Percentiles rank a stretch among this genome's conserved stretches.
phyloP scores from a whole-genome alignment of 1,140 invertebrate genomes.

The Ericerus pela region DNA sequence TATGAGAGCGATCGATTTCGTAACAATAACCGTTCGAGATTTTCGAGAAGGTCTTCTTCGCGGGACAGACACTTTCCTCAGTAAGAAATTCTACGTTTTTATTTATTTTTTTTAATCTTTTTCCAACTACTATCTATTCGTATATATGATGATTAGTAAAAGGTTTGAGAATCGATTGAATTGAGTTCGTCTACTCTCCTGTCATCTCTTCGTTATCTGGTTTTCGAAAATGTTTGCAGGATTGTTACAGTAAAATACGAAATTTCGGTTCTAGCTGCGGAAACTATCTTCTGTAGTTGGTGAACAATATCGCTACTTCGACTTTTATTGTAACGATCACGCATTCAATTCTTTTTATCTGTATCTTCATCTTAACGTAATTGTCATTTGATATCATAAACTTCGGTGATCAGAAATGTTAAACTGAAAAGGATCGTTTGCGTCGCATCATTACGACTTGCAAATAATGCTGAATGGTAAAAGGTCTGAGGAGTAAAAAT shows the following conservation, averaged over 20 bases:
- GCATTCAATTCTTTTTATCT: too few species aligned
- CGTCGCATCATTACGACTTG: neutral
- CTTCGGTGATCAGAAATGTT: neutral
- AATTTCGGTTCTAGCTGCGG: too few species aligned
- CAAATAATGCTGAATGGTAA: neutral
- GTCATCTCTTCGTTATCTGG: too few species aligned
- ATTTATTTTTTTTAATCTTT: neutral
- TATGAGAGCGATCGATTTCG: neutral
- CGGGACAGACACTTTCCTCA: neutral
- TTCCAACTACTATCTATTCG: neutral
- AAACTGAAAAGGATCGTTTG: neutral
- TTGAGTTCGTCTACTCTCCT: conserved; percentile 1
- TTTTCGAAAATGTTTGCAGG: too few species aligned
- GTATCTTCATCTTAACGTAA: neutral
- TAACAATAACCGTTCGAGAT: neutral
- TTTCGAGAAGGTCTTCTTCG: neutral
- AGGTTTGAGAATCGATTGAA: neutral
- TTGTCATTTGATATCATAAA: too few species aligned
- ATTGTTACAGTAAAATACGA: too few species aligned
- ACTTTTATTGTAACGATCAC: too few species aligned
- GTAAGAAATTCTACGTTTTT: neutral
- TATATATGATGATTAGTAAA: conserved; percentile 4
- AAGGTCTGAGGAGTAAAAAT: conserved; percentile 6
- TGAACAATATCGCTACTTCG: too few species aligned
- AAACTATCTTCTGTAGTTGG: too few species aligned